Evolutionary conservation across 2,888 invertebrate species (phyloP), one percentile per base, ranked within the genome.

Genomic region (Tiphia femorata): DNA sequence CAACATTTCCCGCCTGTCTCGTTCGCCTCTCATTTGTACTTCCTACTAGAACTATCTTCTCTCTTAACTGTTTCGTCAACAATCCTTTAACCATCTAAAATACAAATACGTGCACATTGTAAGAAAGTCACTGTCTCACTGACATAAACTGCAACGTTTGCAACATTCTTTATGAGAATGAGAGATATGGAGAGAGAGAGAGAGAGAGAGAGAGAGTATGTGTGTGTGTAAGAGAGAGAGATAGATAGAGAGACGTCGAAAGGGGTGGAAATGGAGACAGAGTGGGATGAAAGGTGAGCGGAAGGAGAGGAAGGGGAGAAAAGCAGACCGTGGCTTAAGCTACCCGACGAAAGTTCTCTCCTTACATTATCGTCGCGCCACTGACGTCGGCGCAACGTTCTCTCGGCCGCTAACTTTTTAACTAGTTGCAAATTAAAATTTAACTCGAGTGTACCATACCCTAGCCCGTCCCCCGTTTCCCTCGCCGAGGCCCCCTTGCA

Each of bases 351-450:
- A 72, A 72, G 58, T 73, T 72, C 64, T 19, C 57, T 55, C 63
- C 59, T 73, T 67, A 62, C 58, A 62, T 72, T 71, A 71, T 72
- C 69, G 60, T 67, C 62, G 50, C 61, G 30, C 44, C 48, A 38
- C 50, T 43, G 48, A 21, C 51, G 54, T 41, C 29, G 14, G 43
- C 30, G 29, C n/a, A 16, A 12, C 10, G 14, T 44, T 44, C 43
- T 35, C 46, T 33, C 21, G 35, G 20, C 19, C 46, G 63, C 74
- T 72, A 77, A 76, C 77, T 77, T 77, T 75, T 73, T 73, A 76
- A 76, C 76, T 75, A 70, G 72, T 75, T 77, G 75, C 77, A 72
- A 76, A 76, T 76, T 76, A 73, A 76, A 76, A 76, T 77, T 75
- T 75, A 77, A 73, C 71, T 75, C 67, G 62, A 61, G 63, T 58